These are phyloP conservation scores for Andrena bucephala DNA, from an alignment of 2,888 invertebrate genomes.

Conservation along the genomic window DNA sequence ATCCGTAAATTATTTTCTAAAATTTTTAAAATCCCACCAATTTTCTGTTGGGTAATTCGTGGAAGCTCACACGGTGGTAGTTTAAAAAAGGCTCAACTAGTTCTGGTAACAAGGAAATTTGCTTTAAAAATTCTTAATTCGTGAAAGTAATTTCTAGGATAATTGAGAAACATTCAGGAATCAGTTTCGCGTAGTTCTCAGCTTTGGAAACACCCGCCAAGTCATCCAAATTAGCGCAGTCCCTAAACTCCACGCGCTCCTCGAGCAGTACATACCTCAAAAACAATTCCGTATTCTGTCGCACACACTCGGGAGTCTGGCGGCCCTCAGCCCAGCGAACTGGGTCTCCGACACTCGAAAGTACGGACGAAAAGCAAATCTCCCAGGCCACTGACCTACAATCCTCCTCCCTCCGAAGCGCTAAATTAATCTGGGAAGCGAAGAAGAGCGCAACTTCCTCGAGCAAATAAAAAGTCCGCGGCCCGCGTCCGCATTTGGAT, in stretches of 20 bases:
- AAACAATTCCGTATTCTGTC: neutral
- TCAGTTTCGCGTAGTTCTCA: too few species aligned
- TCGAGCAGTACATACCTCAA: neutral
- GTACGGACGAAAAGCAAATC: conserved; percentile 5
- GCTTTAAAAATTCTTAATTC: too few species aligned
- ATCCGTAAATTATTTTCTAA: too few species aligned
- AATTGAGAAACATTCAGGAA: too few species aligned
- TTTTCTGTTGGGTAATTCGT: too few species aligned
- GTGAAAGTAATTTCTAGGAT: too few species aligned
- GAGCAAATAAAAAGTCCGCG: conserved; percentile 3
- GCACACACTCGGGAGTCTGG: neutral
- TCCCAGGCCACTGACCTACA: neutral
- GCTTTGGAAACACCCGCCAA: too few species aligned
- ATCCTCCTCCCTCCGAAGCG: neutral
- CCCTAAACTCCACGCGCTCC: neutral
- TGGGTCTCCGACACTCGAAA: conserved; percentile 9
- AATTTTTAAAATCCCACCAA: too few species aligned
- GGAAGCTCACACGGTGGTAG: too few species aligned
- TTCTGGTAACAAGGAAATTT: too few species aligned
- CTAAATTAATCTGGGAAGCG: conserved; percentile 14
- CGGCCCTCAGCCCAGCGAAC: neutral
- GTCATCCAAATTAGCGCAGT: too few species aligned
- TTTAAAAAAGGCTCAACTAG: too few species aligned
- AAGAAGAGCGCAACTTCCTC: neutral
- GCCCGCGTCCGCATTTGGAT: neutral